These are phyloP conservation scores for Morpho helenor DNA, from an alignment of 2,888 invertebrate species.

Conservation along the genomic window DNA sequence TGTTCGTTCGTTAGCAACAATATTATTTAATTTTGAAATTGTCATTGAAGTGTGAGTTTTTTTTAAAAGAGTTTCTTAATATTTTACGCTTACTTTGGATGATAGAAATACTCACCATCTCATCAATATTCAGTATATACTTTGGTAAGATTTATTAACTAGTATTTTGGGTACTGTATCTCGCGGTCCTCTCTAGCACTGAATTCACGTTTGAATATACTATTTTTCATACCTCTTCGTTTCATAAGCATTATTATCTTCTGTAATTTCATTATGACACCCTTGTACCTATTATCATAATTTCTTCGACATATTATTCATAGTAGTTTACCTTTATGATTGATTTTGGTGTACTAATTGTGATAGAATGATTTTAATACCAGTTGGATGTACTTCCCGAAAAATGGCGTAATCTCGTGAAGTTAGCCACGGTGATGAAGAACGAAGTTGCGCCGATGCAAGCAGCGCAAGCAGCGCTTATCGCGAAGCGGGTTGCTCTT, in stretches of 20 bases:
- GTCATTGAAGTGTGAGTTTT: not conserved
- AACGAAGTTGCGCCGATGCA: conserved; percentile 93
- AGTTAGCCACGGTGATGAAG: conserved; percentile 89
- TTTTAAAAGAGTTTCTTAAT: conserved; percentile 9
- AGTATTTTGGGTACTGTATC: too few species aligned
- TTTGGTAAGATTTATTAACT: conserved; percentile 49
- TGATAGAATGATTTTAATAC: not conserved
- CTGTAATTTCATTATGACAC: too few species aligned
- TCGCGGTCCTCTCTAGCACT: too few species aligned
- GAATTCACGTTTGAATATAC: too few species aligned
- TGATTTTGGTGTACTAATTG: too few species aligned
- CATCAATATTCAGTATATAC: conserved; percentile 62
- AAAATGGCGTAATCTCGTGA: conserved; percentile 91
- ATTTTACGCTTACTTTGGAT: conserved; percentile 34
- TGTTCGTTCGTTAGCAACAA: too few species aligned
- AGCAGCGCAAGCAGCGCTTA: conserved; percentile 91
- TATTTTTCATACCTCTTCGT: too few species aligned
- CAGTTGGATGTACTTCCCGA: conserved; percentile 89
- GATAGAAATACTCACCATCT: conserved; percentile 33
- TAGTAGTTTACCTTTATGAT: too few species aligned
- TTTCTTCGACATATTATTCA: too few species aligned
- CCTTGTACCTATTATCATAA: too few species aligned
- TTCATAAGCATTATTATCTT: too few species aligned
- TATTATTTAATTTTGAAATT: too few species aligned
- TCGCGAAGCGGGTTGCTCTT: conserved; percentile 88